Evolutionary conservation across 2,797 vertebrate species (phyloP).

Genomic region (Takifugu ocellatus): DNA sequence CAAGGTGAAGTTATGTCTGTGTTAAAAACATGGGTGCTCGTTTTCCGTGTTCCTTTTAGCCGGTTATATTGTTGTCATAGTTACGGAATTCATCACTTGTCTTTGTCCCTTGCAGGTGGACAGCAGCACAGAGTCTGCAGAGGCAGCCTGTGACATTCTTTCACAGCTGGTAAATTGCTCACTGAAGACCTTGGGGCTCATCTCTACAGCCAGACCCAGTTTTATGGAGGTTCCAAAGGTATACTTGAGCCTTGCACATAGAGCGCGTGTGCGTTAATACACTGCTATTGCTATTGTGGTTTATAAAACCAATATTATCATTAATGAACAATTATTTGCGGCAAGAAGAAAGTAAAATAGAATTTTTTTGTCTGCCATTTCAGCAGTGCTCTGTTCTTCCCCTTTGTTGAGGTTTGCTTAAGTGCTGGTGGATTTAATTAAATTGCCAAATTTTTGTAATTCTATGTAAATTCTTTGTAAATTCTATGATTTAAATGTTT

Average conservation of each 20-base stretch:
- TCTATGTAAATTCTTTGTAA: no score
- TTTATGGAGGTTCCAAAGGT: constrained; percentile 99
- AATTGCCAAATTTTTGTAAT: no score
- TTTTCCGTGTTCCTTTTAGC: not conserved
- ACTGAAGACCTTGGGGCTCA: constrained; percentile 95
- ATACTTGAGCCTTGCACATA: constrained; percentile 31
- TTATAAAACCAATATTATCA: no score
- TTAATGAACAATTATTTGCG: no score
- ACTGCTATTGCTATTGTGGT: not conserved
- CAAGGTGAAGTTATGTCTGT: constrained; percentile 78
- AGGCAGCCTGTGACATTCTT: constrained; percentile 96
- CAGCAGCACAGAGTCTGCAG: constrained; percentile 96
- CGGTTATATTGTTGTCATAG: not conserved
- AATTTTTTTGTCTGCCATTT: no score
- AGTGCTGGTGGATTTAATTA: no score
- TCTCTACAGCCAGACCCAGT: constrained; percentile 96
- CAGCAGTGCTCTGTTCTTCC: no score
- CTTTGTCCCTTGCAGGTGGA: constrained; percentile 83
- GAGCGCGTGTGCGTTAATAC: no score
- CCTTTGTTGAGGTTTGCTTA: no score
- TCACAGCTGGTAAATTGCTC: constrained; percentile 98
- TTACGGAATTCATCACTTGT: not conserved
- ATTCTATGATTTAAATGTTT: no score
- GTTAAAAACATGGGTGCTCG: not conserved
- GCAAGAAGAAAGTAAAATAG: no score